A percentile compares a stretch with the other conserved stretches of the same genome.
These are phyloP conservation scores for Numenius phaeopus DNA, from an alignment of 2,797 vertebrate species.

Conservation along the genomic window DNA sequence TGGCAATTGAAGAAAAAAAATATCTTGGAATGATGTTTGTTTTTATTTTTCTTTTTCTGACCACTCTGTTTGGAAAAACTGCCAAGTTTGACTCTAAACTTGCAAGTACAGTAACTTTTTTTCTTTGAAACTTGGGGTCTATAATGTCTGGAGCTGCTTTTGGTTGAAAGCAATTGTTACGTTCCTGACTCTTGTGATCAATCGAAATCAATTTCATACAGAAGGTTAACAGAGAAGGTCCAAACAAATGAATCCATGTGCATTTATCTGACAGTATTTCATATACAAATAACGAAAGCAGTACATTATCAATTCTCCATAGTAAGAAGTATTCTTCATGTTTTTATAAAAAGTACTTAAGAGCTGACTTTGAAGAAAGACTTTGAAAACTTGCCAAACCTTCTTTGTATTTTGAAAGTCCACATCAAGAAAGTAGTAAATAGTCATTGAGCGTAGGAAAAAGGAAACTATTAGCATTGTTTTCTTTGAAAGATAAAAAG, in stretches of 20 bases:
- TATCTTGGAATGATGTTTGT: constrained; percentile 76
- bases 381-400: constrained; percentile 85
- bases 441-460: constrained; percentile 84
- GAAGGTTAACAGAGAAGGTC: constrained; percentile 73
- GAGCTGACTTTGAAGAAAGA: constrained; percentile 83
- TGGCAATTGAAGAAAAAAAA: constrained; percentile 69
- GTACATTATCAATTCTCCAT: constrained; percentile 80
- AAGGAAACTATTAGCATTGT: constrained; percentile 89
- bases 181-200: constrained; percentile 76
- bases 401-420: constrained; percentile 88
- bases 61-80: constrained; percentile 79
- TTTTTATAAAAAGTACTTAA: constrained; percentile 81
- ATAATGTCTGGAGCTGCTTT: constrained; percentile 68
- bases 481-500: constrained; percentile 88
- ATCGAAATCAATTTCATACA: constrained; percentile 75
- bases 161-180: constrained; percentile 72
- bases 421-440: constrained; percentile 83
- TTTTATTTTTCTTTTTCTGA: constrained; percentile 80
- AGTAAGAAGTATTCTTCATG: constrained; percentile 82
- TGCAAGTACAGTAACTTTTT: constrained; percentile 78
- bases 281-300: constrained; percentile 79
- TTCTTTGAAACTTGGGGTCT: constrained; percentile 75
- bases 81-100: constrained; percentile 82
- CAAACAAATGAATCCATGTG: constrained; percentile 72
- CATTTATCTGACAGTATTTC: constrained; percentile 75